Base-by-base conservation (phyloP, 37 sponge, comb jelly and placozoan species). In the Axinella damicornis region DNA sequence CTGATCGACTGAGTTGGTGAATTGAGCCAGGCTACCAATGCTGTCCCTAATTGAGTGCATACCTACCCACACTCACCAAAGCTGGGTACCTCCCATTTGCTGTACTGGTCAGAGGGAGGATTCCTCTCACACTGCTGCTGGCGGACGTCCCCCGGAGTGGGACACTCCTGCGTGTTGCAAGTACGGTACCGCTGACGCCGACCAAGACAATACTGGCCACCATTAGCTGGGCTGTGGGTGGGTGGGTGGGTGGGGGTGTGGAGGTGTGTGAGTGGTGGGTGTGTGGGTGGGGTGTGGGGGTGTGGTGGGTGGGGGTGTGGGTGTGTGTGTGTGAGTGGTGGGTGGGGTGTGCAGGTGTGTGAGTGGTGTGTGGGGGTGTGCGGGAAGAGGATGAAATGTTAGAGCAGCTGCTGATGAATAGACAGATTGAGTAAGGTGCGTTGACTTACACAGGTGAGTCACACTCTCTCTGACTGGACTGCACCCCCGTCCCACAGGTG, bases 371-470 rank as follows among this genome's bases (percentile, higher is more conserved):
- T 46, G 46, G 46, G 46, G 4, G 46, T 46, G 46, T 4, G 6
- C 46, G 4, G 46, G 46, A 9, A 46, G n/a, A n/a, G n/a, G n/a
- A n/a, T 56, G 57, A 56, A 56, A 19, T 56, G 18, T 18, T 56
- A 56, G 57, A 56, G 57, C 18, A 19, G 71, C 12, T 17, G 37
- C 71, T 70, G 41, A 36, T 15, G 40, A 73, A 53, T 40, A 12
- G n/a, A 21, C 15, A n/a, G n/a, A n/a, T n/a, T n/a, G 18, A 56
- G 18, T 56, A 19, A 19, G n/a, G 25, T 61, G 62, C 5, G 25
- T 61, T 61, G n/a, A 83, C 87, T 71, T 81, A 92, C 92, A 77
- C 22, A 18, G 91, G 91, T 63, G 81, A 80, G 74, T 85, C 35
- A 53, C 91, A 90, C 11, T 75, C 35, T 38, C 91, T 72, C 15